Evolutionary conservation across 2,888 invertebrate species (phyloP), one percentile per base, ranked within the genome.

Genomic region (Ariolimax columbianus): DNA sequence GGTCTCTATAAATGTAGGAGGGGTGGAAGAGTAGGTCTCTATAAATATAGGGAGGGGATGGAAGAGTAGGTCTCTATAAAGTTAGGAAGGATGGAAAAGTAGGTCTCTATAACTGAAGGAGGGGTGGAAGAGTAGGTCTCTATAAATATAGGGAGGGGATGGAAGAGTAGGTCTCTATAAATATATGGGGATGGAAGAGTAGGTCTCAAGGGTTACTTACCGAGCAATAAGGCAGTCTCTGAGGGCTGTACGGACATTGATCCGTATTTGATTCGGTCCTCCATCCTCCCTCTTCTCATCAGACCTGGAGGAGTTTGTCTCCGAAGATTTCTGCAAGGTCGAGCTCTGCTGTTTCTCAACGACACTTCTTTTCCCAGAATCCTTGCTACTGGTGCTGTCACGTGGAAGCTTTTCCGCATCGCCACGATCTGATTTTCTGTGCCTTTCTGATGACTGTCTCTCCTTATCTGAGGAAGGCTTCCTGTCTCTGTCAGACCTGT

Each of bases 231-330:
- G 89, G 2, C 91, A 90, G 84, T 94, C 94, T 72, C 93, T 90
- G 68, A 98, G 94, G 0, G 97, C 96, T 92, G 97, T 97, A 77
- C 97, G 95, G 38, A 98, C 97, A 93, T 97, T 98, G 3, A 97
- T 95, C 80, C 98, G 95, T 77, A 97, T 89, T 36, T n/a, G 91
- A 88, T 86, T 91, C 88, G 92, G 92, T 1, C 91, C 91, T 55
- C 90, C 90, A 85, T 81, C 85, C 81, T 55, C 82, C 66, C 78
- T 81, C 47, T 86, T 86, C 33, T 84, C 86, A 43, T 55, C 66
- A 30, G 26, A 23, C 23, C 59, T 40, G 2, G 43, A 40, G 23
- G 55, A 55, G 19, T 55, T 55, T 23, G 17, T 23, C n/a, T n/a
- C n/a, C n/a, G n/a, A n/a, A 43, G 79, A 59, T 40, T 38, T 83